Conservation (phyloP, 1,140 invertebrate species). For the Spodoptera frugiperda region DNA sequence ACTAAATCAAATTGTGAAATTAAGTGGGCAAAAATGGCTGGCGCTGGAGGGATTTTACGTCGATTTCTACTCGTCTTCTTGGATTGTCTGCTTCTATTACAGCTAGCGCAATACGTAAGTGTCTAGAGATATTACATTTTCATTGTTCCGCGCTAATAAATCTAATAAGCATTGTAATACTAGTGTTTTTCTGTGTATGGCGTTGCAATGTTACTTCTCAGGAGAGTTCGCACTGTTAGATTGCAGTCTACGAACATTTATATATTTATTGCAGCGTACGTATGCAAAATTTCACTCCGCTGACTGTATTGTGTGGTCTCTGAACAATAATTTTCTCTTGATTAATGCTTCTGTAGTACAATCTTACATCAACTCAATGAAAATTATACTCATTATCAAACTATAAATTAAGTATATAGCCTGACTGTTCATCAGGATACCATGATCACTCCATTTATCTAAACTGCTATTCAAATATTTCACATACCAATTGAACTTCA, state of each 20-base stretch:
- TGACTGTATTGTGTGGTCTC: not conserved
- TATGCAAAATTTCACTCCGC: not conserved
- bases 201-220: not conserved
- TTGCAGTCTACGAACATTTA: not conserved
- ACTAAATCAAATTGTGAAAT: conserved; percentile 34
- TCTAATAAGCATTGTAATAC: conserved; percentile 12
- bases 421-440: no score
- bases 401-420: no score
- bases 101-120: conserved; percentile 54
- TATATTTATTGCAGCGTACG: not conserved
- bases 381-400: no score
- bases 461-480: no score
- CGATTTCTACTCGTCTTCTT: conserved; percentile 50
- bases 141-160: conserved; percentile 46
- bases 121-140: conserved; percentile 31
- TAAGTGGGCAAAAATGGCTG: conserved; percentile 49
- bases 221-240: not conserved
- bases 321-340: no score
- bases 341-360: no score
- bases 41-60: conserved; percentile 40
- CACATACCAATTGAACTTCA: no score
- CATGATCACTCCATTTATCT: no score
- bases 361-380: no score
- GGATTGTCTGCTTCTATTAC: conserved; percentile 49
- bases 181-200: not conserved